phyloP scores from a whole-genome alignment of 2,797 vertebrate species.

The Sebastiscus tertius region DNA sequence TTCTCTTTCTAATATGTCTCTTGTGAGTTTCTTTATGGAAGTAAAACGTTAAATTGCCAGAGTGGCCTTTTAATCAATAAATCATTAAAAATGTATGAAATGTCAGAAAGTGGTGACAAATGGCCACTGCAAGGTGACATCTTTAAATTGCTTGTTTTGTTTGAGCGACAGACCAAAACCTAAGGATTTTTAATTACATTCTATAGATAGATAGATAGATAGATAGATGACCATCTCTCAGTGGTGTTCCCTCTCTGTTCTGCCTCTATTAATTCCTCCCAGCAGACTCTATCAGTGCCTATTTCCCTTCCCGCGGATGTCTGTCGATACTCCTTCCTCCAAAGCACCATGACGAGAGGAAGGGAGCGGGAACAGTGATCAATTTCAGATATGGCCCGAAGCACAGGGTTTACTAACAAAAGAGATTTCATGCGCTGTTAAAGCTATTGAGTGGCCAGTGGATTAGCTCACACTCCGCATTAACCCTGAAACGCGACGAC shows the following conservation, averaged over 20 bases:
- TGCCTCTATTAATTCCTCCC: constrained; percentile 35
- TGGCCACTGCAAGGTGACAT: neutral
- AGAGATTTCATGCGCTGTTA: constrained; percentile 83
- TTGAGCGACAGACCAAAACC: neutral
- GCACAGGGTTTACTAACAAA: constrained; percentile 80
- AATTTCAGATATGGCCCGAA: constrained; percentile 80
- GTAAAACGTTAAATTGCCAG: neutral
- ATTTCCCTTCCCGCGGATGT: constrained; percentile 52
- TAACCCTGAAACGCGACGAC: constrained; percentile 73
- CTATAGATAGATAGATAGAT: neutral
- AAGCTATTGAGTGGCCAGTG: constrained; percentile 80
- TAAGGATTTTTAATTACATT: neutral
- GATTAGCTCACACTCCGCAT: constrained; percentile 80
- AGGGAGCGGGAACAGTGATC: constrained; percentile 69
- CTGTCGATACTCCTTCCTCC: constrained; percentile 71
- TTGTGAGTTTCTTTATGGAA: neutral
- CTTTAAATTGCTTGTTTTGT: neutral
- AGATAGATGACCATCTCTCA: neutral
- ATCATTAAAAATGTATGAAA: neutral
- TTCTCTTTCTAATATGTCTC: neutral
- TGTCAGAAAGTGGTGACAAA: neutral
- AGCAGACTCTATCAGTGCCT: constrained; percentile 33
- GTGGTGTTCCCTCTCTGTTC: constrained; percentile 10
- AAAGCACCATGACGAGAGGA: constrained; percentile 59
- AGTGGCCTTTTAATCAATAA: neutral